Evolutionary conservation across 2,888 invertebrate species (phyloP), one percentile per base, ranked within the genome.

Genomic region (Andrena fulva): DNA sequence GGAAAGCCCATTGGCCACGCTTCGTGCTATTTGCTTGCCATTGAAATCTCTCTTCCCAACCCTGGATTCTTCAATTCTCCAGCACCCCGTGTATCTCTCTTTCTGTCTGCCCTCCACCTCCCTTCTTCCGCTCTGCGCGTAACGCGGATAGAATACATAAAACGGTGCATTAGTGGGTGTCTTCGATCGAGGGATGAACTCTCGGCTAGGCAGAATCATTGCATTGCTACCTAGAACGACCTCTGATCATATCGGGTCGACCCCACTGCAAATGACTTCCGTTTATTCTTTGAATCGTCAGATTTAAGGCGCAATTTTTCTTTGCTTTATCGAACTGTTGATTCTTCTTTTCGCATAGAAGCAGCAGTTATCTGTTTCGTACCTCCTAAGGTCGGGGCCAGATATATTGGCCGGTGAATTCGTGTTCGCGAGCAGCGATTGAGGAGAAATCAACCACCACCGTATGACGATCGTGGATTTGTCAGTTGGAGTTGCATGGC

Each of bases 21-120:
- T 88, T 91, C 91, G 90, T 91, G 93, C 92, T 92, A 93, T 93
- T 93, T 92, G 91, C 92, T 92, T 91, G 91, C 92, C 91, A 93
- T 93, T 92, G 92, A 93, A 93, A 93, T 93, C 92, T 81, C 82
- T 72, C 81, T 66, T 50, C 54, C 68, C 71, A 52, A 66, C 20
- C 69, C 42, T 50, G 63, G 52, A 33, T 67, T 62, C 56, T 48
- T 42, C 64, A 8, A 50, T 67, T 16, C 54, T 8, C 50, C 56
- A 7, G 6, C 56, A 31, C 52, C 48, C 66, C 59, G 54, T 72
- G 66, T 35, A 29, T 67, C 73, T 56, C 72, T 69, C 72, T 54
- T 71, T 64, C 66, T 29, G 77, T 35, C 73, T 20, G 50, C 42
- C 64, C 42, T 27, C 54, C 63, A 31, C 52, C 73, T 33, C 62